Base-by-base conservation (phyloP, 2,797 vertebrate genomes). In the Coracias cyanogaster region DNA sequence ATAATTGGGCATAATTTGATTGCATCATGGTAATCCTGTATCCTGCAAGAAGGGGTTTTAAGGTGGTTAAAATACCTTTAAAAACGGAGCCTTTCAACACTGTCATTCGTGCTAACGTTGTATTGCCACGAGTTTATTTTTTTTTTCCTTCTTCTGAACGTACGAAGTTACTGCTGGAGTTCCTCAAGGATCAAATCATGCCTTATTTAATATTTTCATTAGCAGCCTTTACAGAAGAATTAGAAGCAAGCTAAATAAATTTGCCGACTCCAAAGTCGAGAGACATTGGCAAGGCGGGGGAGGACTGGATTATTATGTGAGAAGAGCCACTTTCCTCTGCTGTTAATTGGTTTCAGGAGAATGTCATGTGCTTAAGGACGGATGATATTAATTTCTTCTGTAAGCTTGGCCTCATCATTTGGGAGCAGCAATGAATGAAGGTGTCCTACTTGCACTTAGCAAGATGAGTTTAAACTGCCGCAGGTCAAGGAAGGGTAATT, bases 141-240 rank as follows among this genome's bases (percentile, higher is more conserved):
- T 76, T 49, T n/a, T 65, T 6, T 16, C 41, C 1, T 64, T 60
- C 54, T 46, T 25, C 31, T 72, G 69, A 69, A 45, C 12, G 14
- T 77, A 43, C 0, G 0, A 82, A 90, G 73, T 61, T 79, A 12
- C 29, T 80, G 70, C 90, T 87, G 90, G 86, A 89, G 78, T 71
- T 96, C 60, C 86, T 96, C 67, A 80, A 95, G 91, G 90, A 93
- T 94, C 48, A 35, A 77, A 82, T 82, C 33, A 37, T 33, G 28
- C 60, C 73, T 86, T 92, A 93, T 94, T 86, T 72, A 93, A 90
- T 95, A 95, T 82, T 96, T 96, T 90, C 90, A 93, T 96, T 96
- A 93, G 66, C 83, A 85, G 86, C 88, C 66, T 95, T 96, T 96
- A 69, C 92, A 73, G 72, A 93, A 70, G 92, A 95, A 86, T 90